Base-by-base conservation (phyloP, 1,140 invertebrate species). In the Orchestia grillus region DNA sequence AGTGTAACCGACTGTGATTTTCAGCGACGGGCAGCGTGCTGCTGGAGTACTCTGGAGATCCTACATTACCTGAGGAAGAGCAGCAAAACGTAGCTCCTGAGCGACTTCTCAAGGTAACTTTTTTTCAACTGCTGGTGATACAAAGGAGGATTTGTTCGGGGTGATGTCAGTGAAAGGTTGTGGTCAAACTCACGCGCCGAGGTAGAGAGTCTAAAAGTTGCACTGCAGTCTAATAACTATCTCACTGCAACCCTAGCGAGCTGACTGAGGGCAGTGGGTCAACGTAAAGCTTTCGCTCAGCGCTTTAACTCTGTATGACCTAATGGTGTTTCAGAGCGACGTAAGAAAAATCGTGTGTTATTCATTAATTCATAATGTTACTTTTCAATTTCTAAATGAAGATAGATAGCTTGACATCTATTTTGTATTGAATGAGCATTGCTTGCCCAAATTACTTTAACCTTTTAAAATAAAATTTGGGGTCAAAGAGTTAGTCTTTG, bases 21-120 rank as follows among this genome's bases (percentile, higher is more conserved):
- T 15, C 92, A 94, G 92, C 40, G 44, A 94, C 92, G 44, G 92
- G 92, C 19, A 94, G 92, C 92, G 92, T 94, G 41, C 92, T 94
- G 44, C 92, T 94, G 8, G 92, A 94, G 44, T 94, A 94, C 92
- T 40, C 6, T 8, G 92, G 92, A 8, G 92, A 94, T 45, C 92
- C 92, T 40, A 94, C 43, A 44, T 40, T 45, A 19, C 92, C 43
- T 15, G 92, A 45, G 43, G 92, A 94, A 40, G 44, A 45, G 43
- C 92, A 44, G 16, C 43, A 44, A 1, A 45, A 28, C 43, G 36
- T 44, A 1, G 6, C 44, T 6, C 44, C 92, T 0, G 43, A 45
- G 11, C 92, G 92, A 4, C 41, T 45, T 40, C 92, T 94, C 43
- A 94, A 94, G 92, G 92, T 94, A 94, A 45, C 6, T 94, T 16